phyloP scores from a whole-genome alignment of 2,888 invertebrate genomes.

The Doris montereyensis region DNA sequence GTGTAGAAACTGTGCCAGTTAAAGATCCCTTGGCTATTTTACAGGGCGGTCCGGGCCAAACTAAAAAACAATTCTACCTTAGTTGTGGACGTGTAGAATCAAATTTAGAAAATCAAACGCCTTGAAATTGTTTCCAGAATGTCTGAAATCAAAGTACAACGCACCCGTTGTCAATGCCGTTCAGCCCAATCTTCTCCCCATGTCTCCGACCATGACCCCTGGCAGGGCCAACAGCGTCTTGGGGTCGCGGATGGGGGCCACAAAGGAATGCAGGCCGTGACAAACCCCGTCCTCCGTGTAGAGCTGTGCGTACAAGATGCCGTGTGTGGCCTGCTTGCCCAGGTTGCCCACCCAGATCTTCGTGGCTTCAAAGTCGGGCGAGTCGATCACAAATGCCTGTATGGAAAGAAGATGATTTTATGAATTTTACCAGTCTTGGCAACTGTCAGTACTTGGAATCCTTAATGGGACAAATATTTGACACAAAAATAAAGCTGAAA shows the following conservation, averaged over 20 bases:
- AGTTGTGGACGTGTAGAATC: too few relatives aligned
- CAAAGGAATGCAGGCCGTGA: constrained; percentile 90
- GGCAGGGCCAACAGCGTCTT: constrained; percentile 73
- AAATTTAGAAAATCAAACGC: too few relatives aligned
- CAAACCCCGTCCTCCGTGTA: constrained; percentile 85
- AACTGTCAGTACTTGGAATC: too few relatives aligned
- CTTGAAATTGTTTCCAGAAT: too few relatives aligned
- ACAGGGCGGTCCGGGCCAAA: too few relatives aligned
- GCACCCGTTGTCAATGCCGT: constrained; percentile 95
- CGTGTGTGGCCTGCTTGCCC: constrained; percentile 84
- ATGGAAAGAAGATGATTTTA: constrained; percentile 1
- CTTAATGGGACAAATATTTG: too few relatives aligned
- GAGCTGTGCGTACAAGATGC: constrained; percentile 89
- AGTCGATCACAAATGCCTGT: constrained; percentile 81
- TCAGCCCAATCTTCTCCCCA: constrained; percentile 91
- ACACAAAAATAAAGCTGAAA: too few relatives aligned
- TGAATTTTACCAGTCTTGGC: too few relatives aligned
- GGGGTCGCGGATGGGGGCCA: constrained; percentile 82
- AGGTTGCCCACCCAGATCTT: constrained; percentile 91
- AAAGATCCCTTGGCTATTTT: too few relatives aligned
- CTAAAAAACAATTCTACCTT: too few relatives aligned
- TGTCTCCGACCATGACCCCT: constrained; percentile 89
- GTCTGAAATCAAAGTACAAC: too few relatives aligned
- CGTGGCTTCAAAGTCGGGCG: constrained; percentile 84
- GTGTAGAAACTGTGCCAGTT: too few relatives aligned